Percentiles rank a stretch among this genome's conserved stretches.
These are phyloP conservation scores for Pseudachorutes palmiensis DNA, from an alignment of 1,140 invertebrate species.

Conservation along the genomic window DNA sequence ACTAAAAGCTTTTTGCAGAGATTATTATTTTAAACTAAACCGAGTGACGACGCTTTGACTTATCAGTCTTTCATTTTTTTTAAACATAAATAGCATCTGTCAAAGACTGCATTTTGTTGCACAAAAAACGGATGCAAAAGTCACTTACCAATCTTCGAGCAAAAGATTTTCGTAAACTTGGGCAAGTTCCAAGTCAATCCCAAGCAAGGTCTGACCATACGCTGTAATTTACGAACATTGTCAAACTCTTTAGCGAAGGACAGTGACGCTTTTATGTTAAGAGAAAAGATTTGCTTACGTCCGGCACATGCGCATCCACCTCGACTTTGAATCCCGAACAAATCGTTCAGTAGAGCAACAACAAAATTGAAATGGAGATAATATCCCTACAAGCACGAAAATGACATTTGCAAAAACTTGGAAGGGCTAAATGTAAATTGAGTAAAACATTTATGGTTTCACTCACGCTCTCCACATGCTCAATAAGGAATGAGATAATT, in stretches of 20 bases:
- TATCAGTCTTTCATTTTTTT: too few species aligned
- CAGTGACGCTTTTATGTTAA: neutral
- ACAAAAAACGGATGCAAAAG: too few species aligned
- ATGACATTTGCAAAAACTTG: too few species aligned
- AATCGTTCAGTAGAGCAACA: constrained; percentile 75
- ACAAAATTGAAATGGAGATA: constrained; percentile 88
- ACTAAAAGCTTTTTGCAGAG: too few species aligned
- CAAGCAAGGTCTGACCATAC: constrained; percentile 75
- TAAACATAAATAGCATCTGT: too few species aligned
- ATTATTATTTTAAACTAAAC: too few species aligned
- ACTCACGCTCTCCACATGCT: constrained; percentile 48
- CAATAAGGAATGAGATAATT: constrained; percentile 78
- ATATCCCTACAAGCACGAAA: constrained; percentile 47
- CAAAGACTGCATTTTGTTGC: too few species aligned
- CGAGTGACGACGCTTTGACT: too few species aligned
- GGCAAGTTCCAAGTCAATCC: constrained; percentile 66
- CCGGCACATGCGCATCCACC: constrained; percentile 77
- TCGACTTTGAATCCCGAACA: constrained; percentile 83
- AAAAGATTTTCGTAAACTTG: constrained; percentile 67
- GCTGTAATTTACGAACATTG: constrained; percentile 38
- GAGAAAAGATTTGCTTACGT: constrained; percentile 36
- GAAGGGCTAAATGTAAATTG: too few species aligned
- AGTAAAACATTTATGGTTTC: neutral
- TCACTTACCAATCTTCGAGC: constrained; percentile 60
- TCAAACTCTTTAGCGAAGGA: neutral